Evolutionary conservation across 2,888 invertebrate species (phyloP), one percentile per base, ranked within the genome.

Genomic region (Caenorhabditis auriculariae): DNA sequence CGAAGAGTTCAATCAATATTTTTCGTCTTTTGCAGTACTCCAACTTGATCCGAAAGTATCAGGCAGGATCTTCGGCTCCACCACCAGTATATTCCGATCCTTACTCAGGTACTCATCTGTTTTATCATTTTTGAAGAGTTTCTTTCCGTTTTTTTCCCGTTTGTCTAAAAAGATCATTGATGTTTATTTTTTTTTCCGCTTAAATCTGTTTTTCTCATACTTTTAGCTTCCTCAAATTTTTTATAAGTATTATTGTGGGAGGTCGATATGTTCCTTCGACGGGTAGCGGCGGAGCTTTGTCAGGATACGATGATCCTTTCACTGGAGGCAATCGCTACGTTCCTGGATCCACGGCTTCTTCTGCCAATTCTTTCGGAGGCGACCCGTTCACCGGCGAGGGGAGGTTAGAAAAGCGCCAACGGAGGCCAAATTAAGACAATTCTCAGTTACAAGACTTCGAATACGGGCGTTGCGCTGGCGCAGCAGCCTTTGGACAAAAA

Each of bases 21-120:
- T 86, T 94, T 67, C 93, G 94, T 75, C 84, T 87, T 86, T 90
- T 95, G 27, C 4, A 17, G 42, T 19, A 35, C 43, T 15, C n/a
- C 19, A 42, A 12, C 9, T 9, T 9, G n/a, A n/a, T 12, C 54
- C 23, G 51, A 43, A 21, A 65, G 60, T 57, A 57, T 65, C 19
- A 48, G 52, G 24, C 35, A 47, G 42, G 64, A 60, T 19, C n/a
- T n/a, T n/a, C n/a, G n/a, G n/a, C n/a, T n/a, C n/a, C n/a, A n/a
- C n/a, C n/a, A n/a, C n/a, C n/a, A n/a, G n/a, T n/a, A n/a, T n/a
- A n/a, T n/a, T n/a, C n/a, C n/a, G n/a, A n/a, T n/a, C n/a, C n/a
- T n/a, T n/a, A n/a, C n/a, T n/a, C n/a, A n/a, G n/a, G n/a, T n/a
- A n/a, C n/a, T n/a, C n/a, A n/a, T n/a, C n/a, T n/a, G n/a, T n/a